Evolutionary conservation across 2,797 vertebrate genomes (phyloP).

Genomic region (Muscicapa striata): DNA sequence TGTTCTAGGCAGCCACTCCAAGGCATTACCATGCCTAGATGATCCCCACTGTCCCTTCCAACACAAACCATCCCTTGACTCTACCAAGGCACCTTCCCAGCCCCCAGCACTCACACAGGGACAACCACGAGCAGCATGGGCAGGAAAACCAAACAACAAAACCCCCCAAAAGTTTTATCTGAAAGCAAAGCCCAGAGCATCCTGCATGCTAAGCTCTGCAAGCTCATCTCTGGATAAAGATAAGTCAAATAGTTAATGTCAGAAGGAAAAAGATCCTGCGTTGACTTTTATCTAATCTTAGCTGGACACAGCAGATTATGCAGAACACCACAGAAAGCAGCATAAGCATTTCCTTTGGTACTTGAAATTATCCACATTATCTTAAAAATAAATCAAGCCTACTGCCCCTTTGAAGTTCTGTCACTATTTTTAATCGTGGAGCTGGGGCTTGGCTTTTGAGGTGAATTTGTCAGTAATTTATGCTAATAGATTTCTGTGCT

Average conservation of each 20-base stretch:
- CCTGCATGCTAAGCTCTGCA: accelerated
- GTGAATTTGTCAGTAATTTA: slow-evolving; percentile 42
- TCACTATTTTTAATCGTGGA: slow-evolving; percentile 4
- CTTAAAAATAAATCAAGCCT: slow-evolving; percentile 36
- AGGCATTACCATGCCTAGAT: neutral
- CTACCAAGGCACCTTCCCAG: neutral
- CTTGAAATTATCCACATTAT: slow-evolving; percentile 49
- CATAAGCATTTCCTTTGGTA: slow-evolving; percentile 36
- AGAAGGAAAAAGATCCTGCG: neutral
- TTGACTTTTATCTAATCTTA: slow-evolving; percentile 46
- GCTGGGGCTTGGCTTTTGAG: neutral
- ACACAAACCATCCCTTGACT: neutral
- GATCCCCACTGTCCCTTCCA: neutral
- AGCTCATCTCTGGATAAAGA: neutral
- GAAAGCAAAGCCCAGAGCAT: neutral
- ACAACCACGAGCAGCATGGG: accelerated
- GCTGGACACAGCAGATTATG: slow-evolving; percentile 57
- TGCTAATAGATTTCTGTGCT: neutral
- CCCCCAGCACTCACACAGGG: accelerated
- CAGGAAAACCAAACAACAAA: accelerated
- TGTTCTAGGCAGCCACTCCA: neutral
- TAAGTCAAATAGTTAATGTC: neutral
- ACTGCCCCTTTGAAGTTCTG: slow-evolving; percentile 59
- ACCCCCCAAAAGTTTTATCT: neutral
- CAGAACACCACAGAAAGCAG: slow-evolving; percentile 31